Evolutionary conservation across 1,140 invertebrate genomes (phyloP).

Genomic region (Diabrotica undecimpunctata): DNA sequence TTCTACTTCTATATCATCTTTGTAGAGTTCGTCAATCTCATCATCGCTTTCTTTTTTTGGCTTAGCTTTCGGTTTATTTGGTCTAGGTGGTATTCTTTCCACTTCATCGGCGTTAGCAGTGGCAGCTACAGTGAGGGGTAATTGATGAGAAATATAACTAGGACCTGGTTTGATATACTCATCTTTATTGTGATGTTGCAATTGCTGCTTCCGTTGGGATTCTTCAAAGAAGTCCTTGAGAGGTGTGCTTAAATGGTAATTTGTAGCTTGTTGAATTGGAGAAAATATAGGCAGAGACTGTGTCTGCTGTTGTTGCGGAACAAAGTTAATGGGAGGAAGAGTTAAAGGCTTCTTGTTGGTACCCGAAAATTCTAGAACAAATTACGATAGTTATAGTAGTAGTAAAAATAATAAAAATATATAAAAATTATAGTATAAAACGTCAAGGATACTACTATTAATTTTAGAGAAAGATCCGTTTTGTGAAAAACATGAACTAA

Average conservation of each 20-base stretch:
- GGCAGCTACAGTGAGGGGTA: slow-evolving; percentile 8
- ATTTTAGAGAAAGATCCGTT: background rate
- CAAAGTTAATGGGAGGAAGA: slow-evolving; percentile 4
- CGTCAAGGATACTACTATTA: background rate
- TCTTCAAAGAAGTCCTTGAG: slow-evolving; percentile 14
- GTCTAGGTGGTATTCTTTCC: slow-evolving; percentile 8
- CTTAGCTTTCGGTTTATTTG: slow-evolving; percentile 6
- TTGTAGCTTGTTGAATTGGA: background rate
- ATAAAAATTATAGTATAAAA: background rate
- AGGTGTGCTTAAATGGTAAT: background rate
- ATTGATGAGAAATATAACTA: slow-evolving; percentile 12
- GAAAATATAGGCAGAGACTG: slow-evolving; percentile 8
- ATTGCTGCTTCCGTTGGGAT: slow-evolving; percentile 2
- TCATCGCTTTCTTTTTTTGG: background rate
- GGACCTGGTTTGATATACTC: slow-evolving; percentile 17
- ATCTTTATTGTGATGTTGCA: background rate
- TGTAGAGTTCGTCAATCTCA: slow-evolving; percentile 11
- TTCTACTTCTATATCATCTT: slow-evolving; percentile 11
- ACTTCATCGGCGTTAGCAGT: slow-evolving; percentile 15
- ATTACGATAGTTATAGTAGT: too few relatives aligned
- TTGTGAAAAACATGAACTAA: background rate
- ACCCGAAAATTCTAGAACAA: slow-evolving; percentile 10
- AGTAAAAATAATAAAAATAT: background rate
- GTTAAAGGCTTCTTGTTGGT: slow-evolving; percentile 8
- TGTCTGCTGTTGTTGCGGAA: slow-evolving; percentile 14